These are phyloP conservation scores for Diaprepes abbreviatus DNA, from an alignment of 2,888 invertebrate species.

Conservation along the genomic window DNA sequence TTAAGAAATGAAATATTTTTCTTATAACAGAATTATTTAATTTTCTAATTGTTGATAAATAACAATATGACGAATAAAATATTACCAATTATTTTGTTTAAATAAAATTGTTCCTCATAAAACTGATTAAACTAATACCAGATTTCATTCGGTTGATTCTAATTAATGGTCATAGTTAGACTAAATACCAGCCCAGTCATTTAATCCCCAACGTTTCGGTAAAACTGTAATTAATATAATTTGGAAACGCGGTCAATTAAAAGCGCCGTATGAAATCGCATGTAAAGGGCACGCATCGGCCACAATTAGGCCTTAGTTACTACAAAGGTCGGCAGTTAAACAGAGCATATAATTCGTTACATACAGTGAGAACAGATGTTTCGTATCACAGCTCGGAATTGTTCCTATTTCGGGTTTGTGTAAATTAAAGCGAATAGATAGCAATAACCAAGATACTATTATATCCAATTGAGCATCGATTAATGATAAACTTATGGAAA, in stretches of 20 bases:
- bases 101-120: too few species aligned
- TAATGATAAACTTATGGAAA: too few species aligned
- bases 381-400: slow-evolving; percentile 12
- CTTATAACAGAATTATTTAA: too few species aligned
- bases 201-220: not conserved
- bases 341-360: slow-evolving; percentile 26
- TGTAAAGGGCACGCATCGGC: slow-evolving; percentile 20
- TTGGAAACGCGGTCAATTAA: slow-evolving; percentile 20
- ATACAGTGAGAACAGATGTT: slow-evolving; percentile 24
- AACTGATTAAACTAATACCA: too few species aligned
- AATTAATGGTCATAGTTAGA: not conserved
- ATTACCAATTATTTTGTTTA: too few species aligned
- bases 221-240: slow-evolving; percentile 32
- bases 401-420: not conserved
- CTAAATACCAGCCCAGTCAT: not conserved
- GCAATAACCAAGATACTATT: not conserved
- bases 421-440: not conserved
- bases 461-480: too few species aligned
- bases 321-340: slow-evolving; percentile 22
- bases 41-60: too few species aligned
- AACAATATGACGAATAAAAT: too few species aligned
- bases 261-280: slow-evolving; percentile 28
- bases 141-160: not conserved
- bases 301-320: slow-evolving; percentile 33
- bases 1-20: too few species aligned